Conservation (phyloP, 2,888 invertebrate genomes). For the Limnephilus marmoratus region DNA sequence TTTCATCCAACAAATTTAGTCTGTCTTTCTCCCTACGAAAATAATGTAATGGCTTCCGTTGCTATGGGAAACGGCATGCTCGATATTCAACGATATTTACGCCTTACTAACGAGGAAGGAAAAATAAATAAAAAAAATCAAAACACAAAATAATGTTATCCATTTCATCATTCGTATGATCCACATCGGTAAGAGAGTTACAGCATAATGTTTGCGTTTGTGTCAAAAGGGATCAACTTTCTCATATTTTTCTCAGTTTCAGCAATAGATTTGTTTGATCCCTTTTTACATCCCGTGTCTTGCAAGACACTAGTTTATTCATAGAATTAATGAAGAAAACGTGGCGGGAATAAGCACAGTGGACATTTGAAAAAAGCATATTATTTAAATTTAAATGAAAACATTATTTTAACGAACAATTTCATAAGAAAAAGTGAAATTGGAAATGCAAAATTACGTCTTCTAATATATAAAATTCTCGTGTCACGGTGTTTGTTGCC, state of each 20-base stretch:
- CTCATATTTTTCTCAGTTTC: not conserved
- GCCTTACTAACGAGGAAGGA: not conserved
- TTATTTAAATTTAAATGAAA: too few relatives aligned
- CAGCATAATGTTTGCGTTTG: not conserved
- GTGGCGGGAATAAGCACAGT: constrained; percentile 19
- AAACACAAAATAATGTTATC: not conserved
- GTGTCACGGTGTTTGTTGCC: too few relatives aligned
- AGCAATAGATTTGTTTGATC: not conserved
- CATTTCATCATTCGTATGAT: not conserved
- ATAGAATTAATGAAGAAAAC: constrained; percentile 13
- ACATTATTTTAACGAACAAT: too few relatives aligned
- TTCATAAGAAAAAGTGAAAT: not conserved
- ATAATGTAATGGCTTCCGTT: constrained; percentile 41
- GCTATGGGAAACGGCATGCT: not conserved
- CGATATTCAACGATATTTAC: not conserved
- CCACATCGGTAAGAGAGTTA: not conserved
- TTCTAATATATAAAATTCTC: too few relatives aligned
- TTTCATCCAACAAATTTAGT: not conserved
- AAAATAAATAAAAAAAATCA: not conserved
- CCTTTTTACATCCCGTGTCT: not conserved
- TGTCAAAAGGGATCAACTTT: not conserved
- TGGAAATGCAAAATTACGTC: too few relatives aligned
- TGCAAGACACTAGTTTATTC: constrained; percentile 6
- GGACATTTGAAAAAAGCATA: not conserved
- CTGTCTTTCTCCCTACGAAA: not conserved